Evolutionary conservation across 2,888 invertebrate genomes (phyloP).

Genomic region (Nasonia oneida): DNA sequence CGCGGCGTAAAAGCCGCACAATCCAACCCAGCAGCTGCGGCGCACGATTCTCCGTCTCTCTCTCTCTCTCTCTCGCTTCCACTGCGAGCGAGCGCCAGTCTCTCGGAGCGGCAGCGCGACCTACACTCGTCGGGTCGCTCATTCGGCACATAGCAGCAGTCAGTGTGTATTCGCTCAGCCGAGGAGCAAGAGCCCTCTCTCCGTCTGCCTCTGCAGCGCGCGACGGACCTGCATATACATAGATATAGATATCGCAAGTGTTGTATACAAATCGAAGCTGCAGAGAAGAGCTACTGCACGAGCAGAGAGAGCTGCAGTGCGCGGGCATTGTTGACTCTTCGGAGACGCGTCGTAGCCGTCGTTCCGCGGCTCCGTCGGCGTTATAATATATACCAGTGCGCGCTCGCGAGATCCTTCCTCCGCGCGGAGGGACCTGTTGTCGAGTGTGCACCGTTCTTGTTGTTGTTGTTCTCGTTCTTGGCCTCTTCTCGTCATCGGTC

Average conservation of each 20-base stretch:
- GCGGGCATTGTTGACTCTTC: background rate
- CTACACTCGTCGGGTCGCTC: constrained; percentile 12
- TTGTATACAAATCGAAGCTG: constrained; percentile 2
- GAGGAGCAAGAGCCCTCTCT: background rate
- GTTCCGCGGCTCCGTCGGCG: background rate
- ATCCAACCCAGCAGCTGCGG: constrained; percentile 11
- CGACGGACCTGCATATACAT: background rate
- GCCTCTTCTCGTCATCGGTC: background rate
- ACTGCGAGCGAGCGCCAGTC: background rate
- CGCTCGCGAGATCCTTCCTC: background rate
- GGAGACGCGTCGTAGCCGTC: background rate
- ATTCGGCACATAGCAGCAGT: background rate
- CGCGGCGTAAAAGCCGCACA: constrained; percentile 10
- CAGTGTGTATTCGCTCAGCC: constrained; percentile 11
- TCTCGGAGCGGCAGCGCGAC: background rate
- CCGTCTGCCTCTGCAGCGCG: background rate
- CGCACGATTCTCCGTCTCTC: background rate
- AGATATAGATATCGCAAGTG: background rate
- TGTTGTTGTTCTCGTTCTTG: background rate
- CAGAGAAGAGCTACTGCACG: background rate
- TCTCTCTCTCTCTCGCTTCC: background rate
- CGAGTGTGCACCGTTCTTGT: background rate
- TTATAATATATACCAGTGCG: background rate
- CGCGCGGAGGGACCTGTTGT: constrained; percentile 7
- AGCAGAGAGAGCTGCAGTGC: background rate